These are phyloP conservation scores for Cryptoblepharus egeriae DNA, from an alignment of 2,797 vertebrate species.

Conservation along the genomic window DNA sequence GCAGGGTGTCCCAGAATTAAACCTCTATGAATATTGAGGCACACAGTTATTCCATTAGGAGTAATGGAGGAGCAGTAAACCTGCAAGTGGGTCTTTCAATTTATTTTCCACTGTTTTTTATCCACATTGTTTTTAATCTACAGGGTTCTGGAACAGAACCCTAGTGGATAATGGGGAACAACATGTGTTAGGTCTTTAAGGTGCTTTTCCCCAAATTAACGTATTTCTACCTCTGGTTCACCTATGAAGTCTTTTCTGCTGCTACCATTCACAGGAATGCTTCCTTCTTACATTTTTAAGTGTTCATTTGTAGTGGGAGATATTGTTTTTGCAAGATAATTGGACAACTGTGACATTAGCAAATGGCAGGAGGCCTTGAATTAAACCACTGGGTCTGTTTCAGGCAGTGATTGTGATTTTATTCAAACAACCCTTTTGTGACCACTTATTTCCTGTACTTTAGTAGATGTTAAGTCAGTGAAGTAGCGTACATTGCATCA, in stretches of 20 bases:
- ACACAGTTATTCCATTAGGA: too few relatives aligned
- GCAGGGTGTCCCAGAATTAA: too few relatives aligned
- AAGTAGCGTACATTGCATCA: not conserved
- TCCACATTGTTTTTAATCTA: too few relatives aligned
- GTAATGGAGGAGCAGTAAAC: too few relatives aligned
- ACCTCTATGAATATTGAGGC: too few relatives aligned
- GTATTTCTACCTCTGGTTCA: not conserved
- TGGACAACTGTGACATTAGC: not conserved
- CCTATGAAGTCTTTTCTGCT: not conserved
- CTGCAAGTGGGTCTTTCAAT: too few relatives aligned
- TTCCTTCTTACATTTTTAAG: not conserved
- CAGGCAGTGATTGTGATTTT: not conserved
- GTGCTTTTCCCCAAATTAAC: not conserved
- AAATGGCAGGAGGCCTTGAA: not conserved
- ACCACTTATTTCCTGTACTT: slow-evolving; percentile 1
- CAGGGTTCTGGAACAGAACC: too few relatives aligned
- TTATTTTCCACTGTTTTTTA: too few relatives aligned
- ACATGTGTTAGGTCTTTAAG: too few relatives aligned
- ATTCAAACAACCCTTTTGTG: slow-evolving; percentile 12
- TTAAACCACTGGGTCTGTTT: slow-evolving; percentile 15
- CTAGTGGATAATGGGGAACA: too few relatives aligned
- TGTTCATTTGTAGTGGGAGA: not conserved
- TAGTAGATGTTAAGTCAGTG: not conserved
- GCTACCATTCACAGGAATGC: not conserved
- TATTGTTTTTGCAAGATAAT: slow-evolving; percentile 8